These are phyloP conservation scores for Polyommatus icarus DNA, from an alignment of 2,888 invertebrate genomes.

Conservation along the genomic window DNA sequence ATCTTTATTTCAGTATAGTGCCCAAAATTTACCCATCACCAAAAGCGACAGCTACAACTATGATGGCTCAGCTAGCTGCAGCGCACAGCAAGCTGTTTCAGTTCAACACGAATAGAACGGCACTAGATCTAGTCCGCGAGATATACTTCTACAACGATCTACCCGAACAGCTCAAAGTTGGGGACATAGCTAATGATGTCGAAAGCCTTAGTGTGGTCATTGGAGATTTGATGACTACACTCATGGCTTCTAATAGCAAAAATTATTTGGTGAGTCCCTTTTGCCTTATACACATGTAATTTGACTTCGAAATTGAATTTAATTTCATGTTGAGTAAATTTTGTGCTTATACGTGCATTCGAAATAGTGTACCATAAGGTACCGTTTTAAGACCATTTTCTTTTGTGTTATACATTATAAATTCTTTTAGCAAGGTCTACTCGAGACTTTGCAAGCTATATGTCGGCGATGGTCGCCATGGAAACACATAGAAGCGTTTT, in stretches of 20 bases:
- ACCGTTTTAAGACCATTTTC: neutral
- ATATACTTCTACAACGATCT: constrained; percentile 68
- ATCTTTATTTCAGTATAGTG: constrained; percentile 54
- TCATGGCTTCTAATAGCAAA: constrained; percentile 84
- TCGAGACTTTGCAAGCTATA: constrained; percentile 84
- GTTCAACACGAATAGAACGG: constrained; percentile 51
- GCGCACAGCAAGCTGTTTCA: constrained; percentile 54
- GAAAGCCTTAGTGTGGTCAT: constrained; percentile 52
- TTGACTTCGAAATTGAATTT: neutral
- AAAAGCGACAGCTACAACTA: constrained; percentile 53
- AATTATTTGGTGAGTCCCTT: constrained; percentile 81
- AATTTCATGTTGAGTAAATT: neutral
- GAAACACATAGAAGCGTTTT: constrained; percentile 84
- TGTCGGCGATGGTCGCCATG: constrained; percentile 85
- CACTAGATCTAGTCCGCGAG: constrained; percentile 59
- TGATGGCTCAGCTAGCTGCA: constrained; percentile 56
- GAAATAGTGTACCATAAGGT: neutral
- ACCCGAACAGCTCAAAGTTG: constrained; percentile 55
- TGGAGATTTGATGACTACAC: constrained; percentile 55
- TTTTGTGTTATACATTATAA: neutral
- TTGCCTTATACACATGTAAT: neutral
- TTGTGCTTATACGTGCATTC: neutral
- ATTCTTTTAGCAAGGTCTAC: constrained; percentile 67
- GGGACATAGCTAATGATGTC: constrained; percentile 41
- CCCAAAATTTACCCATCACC: constrained; percentile 58